Percentiles rank a stretch among this genome's conserved stretches.
phyloP scores from a whole-genome alignment of 1,140 invertebrate species.

The Drosophila paulistorum region DNA sequence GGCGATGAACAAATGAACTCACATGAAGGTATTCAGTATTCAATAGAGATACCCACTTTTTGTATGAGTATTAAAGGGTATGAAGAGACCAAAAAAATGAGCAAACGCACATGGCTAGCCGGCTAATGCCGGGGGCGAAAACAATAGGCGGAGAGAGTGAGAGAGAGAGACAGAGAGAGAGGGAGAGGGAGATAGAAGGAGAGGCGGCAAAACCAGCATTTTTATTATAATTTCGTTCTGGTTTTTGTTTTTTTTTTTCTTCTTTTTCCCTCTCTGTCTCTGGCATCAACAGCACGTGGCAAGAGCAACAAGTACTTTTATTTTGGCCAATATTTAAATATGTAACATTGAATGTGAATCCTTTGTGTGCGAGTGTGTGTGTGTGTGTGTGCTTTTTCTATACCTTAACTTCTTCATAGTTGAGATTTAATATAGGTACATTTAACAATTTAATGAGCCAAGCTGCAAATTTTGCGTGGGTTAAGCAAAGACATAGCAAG shows the following conservation, averaged over 20 bases:
- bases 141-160: not conserved
- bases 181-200: not conserved
- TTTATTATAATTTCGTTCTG: slow-evolving; percentile 4
- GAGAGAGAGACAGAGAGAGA: not conserved
- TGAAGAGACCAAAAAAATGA: not conserved
- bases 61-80: not conserved
- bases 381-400: not conserved
- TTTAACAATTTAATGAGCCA: not conserved
- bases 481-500: not conserved
- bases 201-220: slow-evolving; percentile 5
- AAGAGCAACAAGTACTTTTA: slow-evolving; percentile 6
- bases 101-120: not conserved
- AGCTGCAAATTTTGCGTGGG: not conserved
- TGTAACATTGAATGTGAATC: not conserved
- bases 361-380: not conserved
- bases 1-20: no score
- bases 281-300: slow-evolving; percentile 6
- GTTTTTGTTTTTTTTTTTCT: not conserved
- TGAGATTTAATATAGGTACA: not conserved
- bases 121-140: not conserved
- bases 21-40: no score
- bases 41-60: not conserved
- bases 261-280: no score
- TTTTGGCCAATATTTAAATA: not conserved
- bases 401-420: no score